Base-by-base conservation (phyloP, 2,888 invertebrate genomes). In the Cotesia congregata region DNA sequence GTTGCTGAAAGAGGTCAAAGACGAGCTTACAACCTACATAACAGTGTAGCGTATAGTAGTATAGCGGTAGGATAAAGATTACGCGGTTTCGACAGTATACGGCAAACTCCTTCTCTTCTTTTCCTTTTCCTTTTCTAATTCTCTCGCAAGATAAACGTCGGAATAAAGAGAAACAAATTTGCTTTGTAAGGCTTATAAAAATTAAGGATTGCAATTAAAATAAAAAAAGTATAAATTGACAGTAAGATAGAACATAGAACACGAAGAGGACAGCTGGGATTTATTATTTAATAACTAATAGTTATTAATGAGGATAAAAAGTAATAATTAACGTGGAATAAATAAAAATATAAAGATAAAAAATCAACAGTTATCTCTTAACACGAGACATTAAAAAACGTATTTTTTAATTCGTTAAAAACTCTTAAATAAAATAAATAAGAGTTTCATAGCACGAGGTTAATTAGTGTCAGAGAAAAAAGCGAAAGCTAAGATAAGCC, bases 401-500 rank as follows among this genome's bases (percentile, higher is more conserved):
- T 38, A 65, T 65, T 65, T 38, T 65, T 65, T 65, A 12, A 38
- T 30, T 30, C 30, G 65, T 12, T 65, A 65, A 30, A 65, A 65
- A 20, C 50, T 50, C 50, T 50, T 50, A 12, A 68, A 41, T 41
- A 68, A 68, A n/a, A 15, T 20, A 15, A 70, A 65, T 20, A 72
- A 72, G 17, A 72, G 41, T 72, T 20, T 39, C 41, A 41, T 65
- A 40, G 67, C 60, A 67, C 67, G 61, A 82, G 85, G 87, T 87
- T 88, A 88, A 88, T 88, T 88, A 88, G 87, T 86, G 88, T 85
- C 80, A 79, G 83, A 85, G 83, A 84, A 82, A 80, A 72, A 76
- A 80, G 77, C 70, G 50, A 72, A 74, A 75, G 72, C 77, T 77
- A 75, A 77, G 68, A 72, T 67, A 61, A 72, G 77, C 59, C 64